Percentiles rank a stretch among this genome's conserved stretches.
Evolutionary conservation across 2,888 invertebrate species (phyloP).

Genomic region (Apodemia zela): DNA sequence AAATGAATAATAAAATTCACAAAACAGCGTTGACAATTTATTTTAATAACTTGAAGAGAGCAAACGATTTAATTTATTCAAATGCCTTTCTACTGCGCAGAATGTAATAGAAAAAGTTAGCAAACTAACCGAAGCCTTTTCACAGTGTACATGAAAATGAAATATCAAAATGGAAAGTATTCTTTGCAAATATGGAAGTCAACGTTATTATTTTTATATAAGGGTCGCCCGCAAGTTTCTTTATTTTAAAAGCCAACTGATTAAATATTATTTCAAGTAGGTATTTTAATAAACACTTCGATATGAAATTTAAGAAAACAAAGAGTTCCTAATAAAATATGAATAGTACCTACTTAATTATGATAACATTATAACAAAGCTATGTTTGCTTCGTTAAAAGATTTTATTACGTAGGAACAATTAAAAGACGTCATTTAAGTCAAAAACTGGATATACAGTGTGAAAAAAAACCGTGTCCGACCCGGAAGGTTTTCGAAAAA

Average conservation of each 20-base stretch:
- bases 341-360: too few species aligned
- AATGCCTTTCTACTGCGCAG: constrained; percentile 9
- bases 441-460: too few species aligned
- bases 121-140: constrained; percentile 11
- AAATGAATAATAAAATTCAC: neutral
- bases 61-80: constrained; percentile 16
- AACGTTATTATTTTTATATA: neutral
- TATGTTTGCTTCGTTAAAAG: too few species aligned
- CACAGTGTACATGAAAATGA: constrained; percentile 10
- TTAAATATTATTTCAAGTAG: too few species aligned
- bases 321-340: too few species aligned
- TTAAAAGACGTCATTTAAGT: too few species aligned
- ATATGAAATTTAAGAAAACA: too few species aligned
- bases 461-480: too few species aligned
- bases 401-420: too few species aligned
- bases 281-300: too few species aligned
- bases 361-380: too few species aligned
- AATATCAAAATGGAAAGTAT: neutral
- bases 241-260: neutral
- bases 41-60: constrained; percentile 12
- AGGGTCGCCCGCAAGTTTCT: neutral
- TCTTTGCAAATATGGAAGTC: neutral
- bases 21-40: constrained; percentile 10
- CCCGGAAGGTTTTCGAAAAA: too few species aligned
- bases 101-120: constrained; percentile 16